Conservation (phyloP, 1,140 invertebrate genomes). For the Papilio helenus region DNA sequence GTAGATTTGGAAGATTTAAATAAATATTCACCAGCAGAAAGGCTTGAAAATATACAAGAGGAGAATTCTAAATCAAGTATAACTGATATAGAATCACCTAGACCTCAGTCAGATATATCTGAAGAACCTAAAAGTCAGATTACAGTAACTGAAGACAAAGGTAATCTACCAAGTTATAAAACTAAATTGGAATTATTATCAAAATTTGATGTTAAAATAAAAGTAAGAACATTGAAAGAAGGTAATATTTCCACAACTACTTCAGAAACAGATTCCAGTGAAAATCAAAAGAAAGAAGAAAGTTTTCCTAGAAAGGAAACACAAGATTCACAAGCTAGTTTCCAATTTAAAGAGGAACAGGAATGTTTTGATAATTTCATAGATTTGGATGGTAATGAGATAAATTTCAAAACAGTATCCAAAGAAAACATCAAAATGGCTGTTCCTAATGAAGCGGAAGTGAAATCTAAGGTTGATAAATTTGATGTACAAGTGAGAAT, state of each 20-base stretch:
- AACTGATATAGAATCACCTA: slow-evolving; percentile 41
- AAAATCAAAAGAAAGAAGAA: slow-evolving; percentile 57
- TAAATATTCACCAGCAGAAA: slow-evolving; percentile 54
- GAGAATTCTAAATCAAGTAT: slow-evolving; percentile 53
- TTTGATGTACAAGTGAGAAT: slow-evolving; percentile 81
- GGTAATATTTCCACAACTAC: slow-evolving; percentile 66
- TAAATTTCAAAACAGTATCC: slow-evolving; percentile 63
- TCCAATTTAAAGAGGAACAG: slow-evolving; percentile 60
- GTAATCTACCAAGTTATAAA: slow-evolving; percentile 61
- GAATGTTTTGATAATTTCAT: slow-evolving; percentile 63
- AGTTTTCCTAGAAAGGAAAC: slow-evolving; percentile 38
- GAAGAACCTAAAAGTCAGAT: slow-evolving; percentile 55
- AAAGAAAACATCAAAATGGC: slow-evolving; percentile 77
- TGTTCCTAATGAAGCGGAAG: slow-evolving; percentile 71
- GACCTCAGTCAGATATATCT: slow-evolving; percentile 36
- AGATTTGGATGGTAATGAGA: slow-evolving; percentile 54
- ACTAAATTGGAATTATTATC: slow-evolving; percentile 78
- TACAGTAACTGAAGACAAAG: slow-evolving; percentile 48
- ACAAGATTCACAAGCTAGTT: slow-evolving; percentile 47
- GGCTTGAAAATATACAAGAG: slow-evolving; percentile 55
- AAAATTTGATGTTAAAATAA: slow-evolving; percentile 81
- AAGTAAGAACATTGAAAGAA: slow-evolving; percentile 74
- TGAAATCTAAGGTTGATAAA: slow-evolving; percentile 72
- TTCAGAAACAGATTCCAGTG: slow-evolving; percentile 67
- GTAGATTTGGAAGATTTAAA: slow-evolving; percentile 41